Conservation (phyloP, 2,113 vertebrate genomes). For the Callocephalon fimbriatum region DNA sequence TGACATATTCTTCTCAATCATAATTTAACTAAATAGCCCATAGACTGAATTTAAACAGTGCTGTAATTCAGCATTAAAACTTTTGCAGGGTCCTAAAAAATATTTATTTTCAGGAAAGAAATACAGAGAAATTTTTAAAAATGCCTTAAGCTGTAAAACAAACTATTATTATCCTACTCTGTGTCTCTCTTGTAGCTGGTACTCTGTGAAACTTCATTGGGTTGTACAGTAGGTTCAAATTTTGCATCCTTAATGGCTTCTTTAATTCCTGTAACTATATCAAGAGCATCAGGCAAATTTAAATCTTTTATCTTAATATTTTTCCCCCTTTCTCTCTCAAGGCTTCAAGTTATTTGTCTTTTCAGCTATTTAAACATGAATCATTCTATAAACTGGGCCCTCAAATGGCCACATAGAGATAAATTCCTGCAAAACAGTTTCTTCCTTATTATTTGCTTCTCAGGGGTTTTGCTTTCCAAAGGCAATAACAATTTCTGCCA, state of each 20-base stretch:
- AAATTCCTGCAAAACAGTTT: not conserved
- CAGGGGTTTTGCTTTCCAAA: not conserved
- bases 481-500: not conserved
- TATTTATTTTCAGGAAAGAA: not conserved
- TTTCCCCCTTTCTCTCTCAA: not conserved
- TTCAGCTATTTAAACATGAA: not conserved
- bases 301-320: not conserved
- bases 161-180: not conserved
- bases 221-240: not conserved
- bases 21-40: not conserved
- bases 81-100: not conserved
- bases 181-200: not conserved
- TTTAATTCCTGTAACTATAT: not conserved
- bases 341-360: not conserved
- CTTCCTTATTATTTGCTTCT: not conserved
- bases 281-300: not conserved
- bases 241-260: not conserved
- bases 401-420: not conserved
- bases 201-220: not conserved
- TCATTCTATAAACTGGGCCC: not conserved
- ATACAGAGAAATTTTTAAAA: not conserved
- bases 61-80: not conserved
- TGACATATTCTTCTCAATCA: not conserved
- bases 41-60: not conserved
- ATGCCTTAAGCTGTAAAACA: not conserved